Evolutionary conservation across 2,888 invertebrate species (phyloP).

Genomic region (Rhaphigaster nebulosa): DNA sequence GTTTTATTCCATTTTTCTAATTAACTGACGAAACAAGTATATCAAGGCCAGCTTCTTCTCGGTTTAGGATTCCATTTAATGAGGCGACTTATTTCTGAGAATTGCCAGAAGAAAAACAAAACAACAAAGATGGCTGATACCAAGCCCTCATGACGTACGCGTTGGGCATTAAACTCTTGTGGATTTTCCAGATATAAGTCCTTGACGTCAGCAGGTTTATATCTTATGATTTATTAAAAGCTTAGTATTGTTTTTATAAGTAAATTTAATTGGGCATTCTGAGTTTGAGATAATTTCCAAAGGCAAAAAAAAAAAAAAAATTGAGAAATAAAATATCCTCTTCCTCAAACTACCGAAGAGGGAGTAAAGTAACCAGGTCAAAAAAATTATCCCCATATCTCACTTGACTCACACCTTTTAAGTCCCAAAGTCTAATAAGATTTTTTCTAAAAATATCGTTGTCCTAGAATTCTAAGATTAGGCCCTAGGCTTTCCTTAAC

Average conservation of each 20-base stretch:
- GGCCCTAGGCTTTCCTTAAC: too few species aligned
- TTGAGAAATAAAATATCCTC: neutral
- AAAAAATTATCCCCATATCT: too few species aligned
- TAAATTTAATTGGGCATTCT: neutral
- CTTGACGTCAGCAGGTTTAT: neutral
- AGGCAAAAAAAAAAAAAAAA: neutral
- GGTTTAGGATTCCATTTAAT: neutral
- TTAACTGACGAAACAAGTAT: neutral
- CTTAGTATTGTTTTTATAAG: neutral
- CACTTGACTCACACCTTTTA: too few species aligned
- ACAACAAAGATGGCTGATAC: neutral
- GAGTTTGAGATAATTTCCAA: neutral
- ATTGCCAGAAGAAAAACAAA: neutral
- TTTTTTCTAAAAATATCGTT: too few species aligned
- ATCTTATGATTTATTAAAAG: neutral
- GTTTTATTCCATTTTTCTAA: neutral
- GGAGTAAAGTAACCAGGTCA: neutral
- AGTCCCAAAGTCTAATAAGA: too few species aligned
- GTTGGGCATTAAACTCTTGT: neutral
- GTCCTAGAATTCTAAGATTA: too few species aligned
- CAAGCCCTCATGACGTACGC: neutral
- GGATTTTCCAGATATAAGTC: neutral
- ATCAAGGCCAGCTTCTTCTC: constrained; percentile 2
- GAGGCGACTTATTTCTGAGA: neutral
- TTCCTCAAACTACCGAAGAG: neutral